Base-by-base conservation (phyloP, 2,888 invertebrate genomes). In the Synanthedon formicaeformis region DNA sequence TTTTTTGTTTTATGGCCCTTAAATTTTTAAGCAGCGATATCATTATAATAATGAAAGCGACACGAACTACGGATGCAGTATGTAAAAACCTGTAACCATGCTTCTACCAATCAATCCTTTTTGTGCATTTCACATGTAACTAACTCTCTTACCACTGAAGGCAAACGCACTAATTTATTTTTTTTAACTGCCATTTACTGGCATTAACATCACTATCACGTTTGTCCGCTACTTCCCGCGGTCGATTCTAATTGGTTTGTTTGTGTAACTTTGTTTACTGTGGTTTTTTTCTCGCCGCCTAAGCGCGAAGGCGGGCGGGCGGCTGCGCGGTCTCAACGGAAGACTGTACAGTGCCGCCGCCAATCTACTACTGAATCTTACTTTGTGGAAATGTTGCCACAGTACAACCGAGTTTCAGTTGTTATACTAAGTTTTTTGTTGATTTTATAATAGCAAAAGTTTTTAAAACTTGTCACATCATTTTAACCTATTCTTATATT, bases 31-130 rank as follows among this genome's bases (percentile, higher is more conserved):
- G n/a, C n/a, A n/a, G n/a, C n/a, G n/a, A n/a, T n/a, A n/a, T n/a
- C n/a, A n/a, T n/a, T n/a, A n/a, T n/a, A n/a, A n/a, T n/a, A n/a
- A n/a, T n/a, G 53, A 61, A 67, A 75, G 74, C 73, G 67, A 73
- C 66, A 69, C 75, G 56, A 58, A 61, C 71, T 71, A 73, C 67
- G 54, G 63, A 50, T 61, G 64, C 67, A 68, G 18, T 50, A 75
- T 79, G 82, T 82, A 81, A 80, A 81, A 74, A 81, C 80, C 81
- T 80, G 80, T 78, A 80, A 79, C 76, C 85, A 85, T 85, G 85
- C 85, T 71, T 48, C 45, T 16, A 41, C 58, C 50, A 51, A 53
- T 48, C 50, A 51, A 53, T 48, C 12, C 40, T 11, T 40, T 54
- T 50, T 60, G 56, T 57, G 55, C 40, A 41, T 52, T 52, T 53